A percentile compares a stretch with the other conserved stretches of the same genome.
phyloP scores from a whole-genome alignment of 2,797 vertebrate species.

The Bradypodion pumilum region DNA sequence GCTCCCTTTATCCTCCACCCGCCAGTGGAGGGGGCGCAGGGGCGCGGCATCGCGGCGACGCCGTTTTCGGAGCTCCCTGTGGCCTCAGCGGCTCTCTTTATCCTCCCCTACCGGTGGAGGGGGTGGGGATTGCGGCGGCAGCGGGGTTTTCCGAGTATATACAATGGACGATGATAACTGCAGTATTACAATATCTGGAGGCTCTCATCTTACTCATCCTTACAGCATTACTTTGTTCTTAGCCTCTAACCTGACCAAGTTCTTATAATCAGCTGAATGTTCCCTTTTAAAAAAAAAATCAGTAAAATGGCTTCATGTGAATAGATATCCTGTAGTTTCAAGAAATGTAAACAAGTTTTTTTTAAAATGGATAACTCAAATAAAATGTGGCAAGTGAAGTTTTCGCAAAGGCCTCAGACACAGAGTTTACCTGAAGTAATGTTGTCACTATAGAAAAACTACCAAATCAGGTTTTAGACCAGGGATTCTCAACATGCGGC shows the following conservation, averaged over 20 bases:
- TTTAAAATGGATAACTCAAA: not conserved
- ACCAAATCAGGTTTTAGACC: constrained; percentile 16
- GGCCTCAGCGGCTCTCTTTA: too few species aligned
- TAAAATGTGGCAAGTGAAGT: not conserved
- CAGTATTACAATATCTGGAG: not conserved
- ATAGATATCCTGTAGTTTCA: not conserved
- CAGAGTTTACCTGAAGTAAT: not conserved
- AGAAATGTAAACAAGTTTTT: not conserved
- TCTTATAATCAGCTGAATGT: not conserved
- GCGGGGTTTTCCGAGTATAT: too few species aligned
- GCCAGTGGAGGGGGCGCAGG: too few species aligned
- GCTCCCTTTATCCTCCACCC: too few species aligned
- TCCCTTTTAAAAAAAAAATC: not conserved
- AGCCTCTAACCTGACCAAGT: not conserved
- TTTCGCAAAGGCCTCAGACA: not conserved
- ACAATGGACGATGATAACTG: not conserved
- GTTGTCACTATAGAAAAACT: constrained; percentile 8
- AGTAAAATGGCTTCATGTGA: not conserved
- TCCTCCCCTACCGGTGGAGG: too few species aligned
- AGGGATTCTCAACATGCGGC: too few species aligned
- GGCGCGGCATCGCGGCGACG: too few species aligned
- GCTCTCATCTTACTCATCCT: not conserved
- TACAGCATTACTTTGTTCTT: not conserved
- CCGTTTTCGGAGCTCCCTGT: too few species aligned
- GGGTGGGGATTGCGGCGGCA: too few species aligned